A percentile compares a stretch with the other conserved stretches of the same genome.
phyloP scores from a whole-genome alignment of 1,140 invertebrate species.

The Druon quercuslanigerum region DNA sequence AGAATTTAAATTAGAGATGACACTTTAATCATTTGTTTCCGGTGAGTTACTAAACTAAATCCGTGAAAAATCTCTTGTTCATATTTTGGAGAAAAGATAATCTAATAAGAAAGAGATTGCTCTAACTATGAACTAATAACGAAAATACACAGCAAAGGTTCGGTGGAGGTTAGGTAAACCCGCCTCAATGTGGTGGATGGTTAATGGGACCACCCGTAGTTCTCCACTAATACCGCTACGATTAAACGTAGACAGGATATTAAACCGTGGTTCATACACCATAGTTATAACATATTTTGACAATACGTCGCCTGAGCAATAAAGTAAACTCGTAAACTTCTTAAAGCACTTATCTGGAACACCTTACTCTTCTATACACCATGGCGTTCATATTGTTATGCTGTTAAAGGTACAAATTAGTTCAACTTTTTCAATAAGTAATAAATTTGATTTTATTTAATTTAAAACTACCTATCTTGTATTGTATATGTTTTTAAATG shows the following conservation, averaged over 20 bases:
- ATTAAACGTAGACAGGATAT: conserved; percentile 73
- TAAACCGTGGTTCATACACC: conserved; percentile 65
- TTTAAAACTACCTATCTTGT: no score
- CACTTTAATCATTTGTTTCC: not conserved
- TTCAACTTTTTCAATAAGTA: no score
- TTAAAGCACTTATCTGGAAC: conserved; percentile 56
- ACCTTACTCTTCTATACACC: conserved; percentile 31
- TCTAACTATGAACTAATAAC: conserved; percentile 55
- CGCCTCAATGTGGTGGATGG: conserved; percentile 52
- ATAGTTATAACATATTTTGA: conserved; percentile 67
- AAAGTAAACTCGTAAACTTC: conserved; percentile 69
- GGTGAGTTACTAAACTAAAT: no score
- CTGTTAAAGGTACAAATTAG: no score
- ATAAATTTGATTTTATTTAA: no score
- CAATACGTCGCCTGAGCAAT: conserved; percentile 67
- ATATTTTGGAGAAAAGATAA: not conserved
- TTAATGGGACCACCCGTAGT: conserved; percentile 68
- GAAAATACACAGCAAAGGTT: conserved; percentile 56
- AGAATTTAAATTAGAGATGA: not conserved
- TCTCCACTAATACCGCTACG: conserved; percentile 65
- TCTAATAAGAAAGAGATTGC: conserved; percentile 3
- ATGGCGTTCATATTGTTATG: no score
- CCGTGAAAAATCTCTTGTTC: not conserved
- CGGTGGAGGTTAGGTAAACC: conserved; percentile 55
- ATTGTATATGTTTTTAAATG: no score